These are phyloP conservation scores for Neria commutata DNA, from an alignment of 2,888 invertebrate species.

Conservation along the genomic window DNA sequence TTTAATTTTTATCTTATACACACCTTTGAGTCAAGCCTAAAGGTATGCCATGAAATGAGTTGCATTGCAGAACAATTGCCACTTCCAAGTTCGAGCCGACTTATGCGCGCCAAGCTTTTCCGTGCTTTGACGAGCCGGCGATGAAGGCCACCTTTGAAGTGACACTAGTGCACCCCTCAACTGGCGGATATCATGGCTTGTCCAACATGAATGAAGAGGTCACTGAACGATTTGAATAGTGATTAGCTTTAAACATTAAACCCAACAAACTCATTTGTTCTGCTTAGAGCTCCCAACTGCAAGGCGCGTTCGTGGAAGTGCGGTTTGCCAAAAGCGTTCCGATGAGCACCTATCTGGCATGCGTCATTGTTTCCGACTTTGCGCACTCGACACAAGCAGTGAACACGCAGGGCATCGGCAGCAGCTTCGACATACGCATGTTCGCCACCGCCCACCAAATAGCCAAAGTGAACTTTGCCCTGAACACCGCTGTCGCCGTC, in stretches of 20 bases:
- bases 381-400: conserved; percentile 63
- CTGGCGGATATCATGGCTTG: conserved; percentile 71
- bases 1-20: conserved; percentile 44
- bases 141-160: conserved; percentile 86
- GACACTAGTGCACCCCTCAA: conserved; percentile 73
- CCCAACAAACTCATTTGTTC: too few species aligned
- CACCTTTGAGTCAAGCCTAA: too few species aligned
- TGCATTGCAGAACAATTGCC: conserved; percentile 75
- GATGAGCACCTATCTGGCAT: conserved; percentile 93
- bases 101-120: conserved; percentile 90
- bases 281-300: conserved; percentile 34
- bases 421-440: conserved; percentile 70
- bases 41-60: too few species aligned
- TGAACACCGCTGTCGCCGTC: conserved; percentile 72
- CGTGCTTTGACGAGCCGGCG: conserved; percentile 93
- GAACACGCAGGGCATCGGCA: conserved; percentile 64
- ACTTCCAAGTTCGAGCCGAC: conserved; percentile 94
- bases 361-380: conserved; percentile 92
- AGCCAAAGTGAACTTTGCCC: conserved; percentile 77
- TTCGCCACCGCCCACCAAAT: conserved; percentile 76
- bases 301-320: conserved; percentile 67
- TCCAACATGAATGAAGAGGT: conserved; percentile 67
- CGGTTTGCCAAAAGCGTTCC: conserved; percentile 80
- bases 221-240: too few species aligned
- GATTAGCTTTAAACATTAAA: background rate